Conservation (phyloP, 2,888 invertebrate genomes). For the Drosophila tanythrix region DNA sequence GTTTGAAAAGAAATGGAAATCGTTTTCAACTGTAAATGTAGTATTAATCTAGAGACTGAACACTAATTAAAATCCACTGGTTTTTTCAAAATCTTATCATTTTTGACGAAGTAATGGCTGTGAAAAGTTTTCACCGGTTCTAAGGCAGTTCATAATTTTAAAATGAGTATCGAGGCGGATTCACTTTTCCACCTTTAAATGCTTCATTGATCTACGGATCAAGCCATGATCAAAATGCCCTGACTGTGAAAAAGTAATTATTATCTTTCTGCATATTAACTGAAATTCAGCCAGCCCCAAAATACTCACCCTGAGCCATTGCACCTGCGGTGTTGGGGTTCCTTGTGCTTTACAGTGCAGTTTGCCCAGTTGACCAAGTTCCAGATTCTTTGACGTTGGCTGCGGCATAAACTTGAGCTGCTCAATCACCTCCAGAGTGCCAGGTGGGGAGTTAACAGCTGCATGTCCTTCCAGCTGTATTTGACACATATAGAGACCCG, state of each 20-base stretch:
- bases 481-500: constrained; percentile 85
- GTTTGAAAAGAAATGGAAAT: background rate
- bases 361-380: constrained; percentile 91
- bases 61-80: background rate
- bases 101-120: background rate
- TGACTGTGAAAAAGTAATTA: background rate
- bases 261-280: background rate
- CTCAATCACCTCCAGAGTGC: constrained; percentile 86
- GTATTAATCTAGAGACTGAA: background rate
- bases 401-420: constrained; percentile 93
- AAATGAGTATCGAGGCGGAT: background rate
- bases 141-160: background rate
- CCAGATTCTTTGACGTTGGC: constrained; percentile 93
- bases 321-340: constrained; percentile 85
- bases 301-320: constrained; percentile 85
- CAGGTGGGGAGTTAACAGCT: constrained; percentile 79
- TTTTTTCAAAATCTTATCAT: background rate
- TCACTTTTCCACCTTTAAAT: background rate
- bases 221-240: background rate
- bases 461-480: constrained; percentile 83
- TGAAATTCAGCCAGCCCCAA: background rate
- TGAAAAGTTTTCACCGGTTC: background rate
- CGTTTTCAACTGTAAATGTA: background rate
- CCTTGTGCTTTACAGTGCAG: constrained; percentile 97
- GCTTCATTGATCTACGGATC: background rate